Evolutionary conservation across 2,888 invertebrate genomes (phyloP).

Genomic region (Strigamia crassipes): DNA sequence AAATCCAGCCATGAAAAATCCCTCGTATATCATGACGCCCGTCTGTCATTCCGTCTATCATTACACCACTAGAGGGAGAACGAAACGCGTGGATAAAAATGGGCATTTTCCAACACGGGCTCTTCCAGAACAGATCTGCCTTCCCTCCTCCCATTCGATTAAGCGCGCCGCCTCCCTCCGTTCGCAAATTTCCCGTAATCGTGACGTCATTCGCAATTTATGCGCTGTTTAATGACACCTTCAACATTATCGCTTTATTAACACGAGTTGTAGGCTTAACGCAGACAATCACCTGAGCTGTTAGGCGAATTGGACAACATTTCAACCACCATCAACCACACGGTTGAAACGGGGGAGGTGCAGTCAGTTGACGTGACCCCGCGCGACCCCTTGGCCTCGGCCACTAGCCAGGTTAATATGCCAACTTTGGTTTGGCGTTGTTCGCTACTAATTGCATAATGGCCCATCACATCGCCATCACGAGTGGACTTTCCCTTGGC

Average conservation of each 20-base stretch:
- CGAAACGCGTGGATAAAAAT: background rate
- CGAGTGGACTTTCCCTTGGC: conserved; percentile 35
- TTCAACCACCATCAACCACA: conserved; percentile 16
- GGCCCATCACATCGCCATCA: conserved; percentile 13
- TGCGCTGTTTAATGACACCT: conserved; percentile 6
- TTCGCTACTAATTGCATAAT: conserved; percentile 16
- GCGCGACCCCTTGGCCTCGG: conserved; percentile 5
- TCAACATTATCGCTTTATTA: conserved; percentile 21
- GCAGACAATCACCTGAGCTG: conserved; percentile 21
- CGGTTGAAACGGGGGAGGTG: conserved; percentile 10
- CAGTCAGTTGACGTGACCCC: conserved; percentile 16
- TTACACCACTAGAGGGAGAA: background rate
- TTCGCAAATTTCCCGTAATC: background rate
- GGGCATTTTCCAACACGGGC: background rate
- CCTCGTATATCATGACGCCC: conserved; percentile 43
- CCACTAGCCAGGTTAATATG: conserved; percentile 21
- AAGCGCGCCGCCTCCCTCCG: background rate
- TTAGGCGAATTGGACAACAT: conserved; percentile 11
- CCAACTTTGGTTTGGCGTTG: conserved; percentile 21
- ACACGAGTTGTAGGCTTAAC: conserved; percentile 11
- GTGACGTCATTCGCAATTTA: conserved; percentile 10
- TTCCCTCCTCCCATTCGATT: background rate
- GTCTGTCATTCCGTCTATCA: conserved; percentile 47
- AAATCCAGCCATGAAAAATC: conserved; percentile 25
- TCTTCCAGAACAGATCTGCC: background rate